Evolutionary conservation across 2,797 vertebrate genomes (phyloP).

Genomic region (Melanotaenia maccullochi): DNA sequence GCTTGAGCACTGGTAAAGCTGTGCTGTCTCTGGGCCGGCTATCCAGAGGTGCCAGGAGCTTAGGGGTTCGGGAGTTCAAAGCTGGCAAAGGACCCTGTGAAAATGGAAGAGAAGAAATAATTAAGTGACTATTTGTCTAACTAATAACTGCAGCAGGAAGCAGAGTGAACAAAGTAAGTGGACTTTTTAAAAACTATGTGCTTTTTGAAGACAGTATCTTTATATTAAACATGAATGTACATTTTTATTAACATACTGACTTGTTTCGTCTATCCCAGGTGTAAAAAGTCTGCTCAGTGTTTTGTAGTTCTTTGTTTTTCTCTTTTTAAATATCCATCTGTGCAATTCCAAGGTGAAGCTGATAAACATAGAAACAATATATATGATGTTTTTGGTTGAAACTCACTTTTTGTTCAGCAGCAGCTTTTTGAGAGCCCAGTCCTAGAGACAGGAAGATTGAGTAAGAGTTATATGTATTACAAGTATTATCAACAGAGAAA

Average conservation of each 20-base stretch:
- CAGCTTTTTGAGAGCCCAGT: conserved; percentile 60
- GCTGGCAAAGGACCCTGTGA: conserved; percentile 47
- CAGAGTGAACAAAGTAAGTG: no score
- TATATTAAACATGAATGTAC: no score
- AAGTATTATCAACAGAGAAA: neutral
- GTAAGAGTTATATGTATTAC: neutral
- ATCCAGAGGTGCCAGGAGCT: conserved; percentile 74
- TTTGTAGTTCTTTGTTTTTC: neutral
- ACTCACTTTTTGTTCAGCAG: conserved; percentile 65
- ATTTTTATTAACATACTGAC: no score
- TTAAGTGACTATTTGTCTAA: neutral
- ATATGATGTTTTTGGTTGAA: neutral
- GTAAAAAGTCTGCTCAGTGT: neutral
- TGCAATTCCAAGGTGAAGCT: no score
- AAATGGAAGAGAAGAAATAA: conserved; percentile 1
- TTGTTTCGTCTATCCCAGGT: neutral
- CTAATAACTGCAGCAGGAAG: neutral
- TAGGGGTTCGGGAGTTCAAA: conserved; percentile 65
- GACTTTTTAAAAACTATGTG: no score
- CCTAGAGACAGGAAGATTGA: conserved; percentile 62
- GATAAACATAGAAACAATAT: neutral
- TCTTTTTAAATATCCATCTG: no score
- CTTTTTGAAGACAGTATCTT: no score
- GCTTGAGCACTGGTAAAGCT: conserved; percentile 45
- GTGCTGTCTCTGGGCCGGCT: conserved; percentile 35